Conservation (phyloP, 2,113 vertebrate species). For the Psittacus erithacus region DNA sequence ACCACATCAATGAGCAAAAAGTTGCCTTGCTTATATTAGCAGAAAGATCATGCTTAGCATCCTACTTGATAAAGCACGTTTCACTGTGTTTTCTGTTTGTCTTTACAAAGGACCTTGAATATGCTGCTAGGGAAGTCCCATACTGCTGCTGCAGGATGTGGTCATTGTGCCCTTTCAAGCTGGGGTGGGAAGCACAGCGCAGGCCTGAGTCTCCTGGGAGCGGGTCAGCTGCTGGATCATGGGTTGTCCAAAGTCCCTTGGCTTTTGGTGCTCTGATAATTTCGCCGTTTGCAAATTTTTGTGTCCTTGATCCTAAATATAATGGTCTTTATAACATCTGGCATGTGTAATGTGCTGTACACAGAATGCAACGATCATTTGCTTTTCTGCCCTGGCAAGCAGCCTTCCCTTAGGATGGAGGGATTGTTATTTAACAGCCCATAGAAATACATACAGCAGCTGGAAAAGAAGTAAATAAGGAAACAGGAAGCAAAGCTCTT, state of each 20-base stretch:
- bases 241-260: background rate
- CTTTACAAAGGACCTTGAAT: background rate
- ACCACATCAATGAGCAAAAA: background rate
- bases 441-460: background rate
- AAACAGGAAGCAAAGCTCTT: background rate
- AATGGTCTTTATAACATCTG: background rate
- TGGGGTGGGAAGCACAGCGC: background rate
- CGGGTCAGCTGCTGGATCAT: background rate
- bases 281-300: background rate
- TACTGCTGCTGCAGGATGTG: background rate
- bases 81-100: background rate
- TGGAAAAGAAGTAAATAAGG: background rate
- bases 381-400: background rate
- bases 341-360: background rate
- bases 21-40: background rate
- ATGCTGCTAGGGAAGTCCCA: background rate
- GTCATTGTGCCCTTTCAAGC: background rate
- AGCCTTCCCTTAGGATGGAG: background rate
- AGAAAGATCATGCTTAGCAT: background rate
- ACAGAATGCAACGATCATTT: background rate
- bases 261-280: background rate
- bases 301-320: background rate
- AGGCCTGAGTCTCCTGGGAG: background rate
- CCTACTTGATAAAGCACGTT: background rate
- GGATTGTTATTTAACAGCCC: background rate